Percentiles rank a stretch among this genome's conserved stretches.
Evolutionary conservation across 2,113 vertebrate genomes (phyloP).

Genomic region (Bostrychus sinensis): DNA sequence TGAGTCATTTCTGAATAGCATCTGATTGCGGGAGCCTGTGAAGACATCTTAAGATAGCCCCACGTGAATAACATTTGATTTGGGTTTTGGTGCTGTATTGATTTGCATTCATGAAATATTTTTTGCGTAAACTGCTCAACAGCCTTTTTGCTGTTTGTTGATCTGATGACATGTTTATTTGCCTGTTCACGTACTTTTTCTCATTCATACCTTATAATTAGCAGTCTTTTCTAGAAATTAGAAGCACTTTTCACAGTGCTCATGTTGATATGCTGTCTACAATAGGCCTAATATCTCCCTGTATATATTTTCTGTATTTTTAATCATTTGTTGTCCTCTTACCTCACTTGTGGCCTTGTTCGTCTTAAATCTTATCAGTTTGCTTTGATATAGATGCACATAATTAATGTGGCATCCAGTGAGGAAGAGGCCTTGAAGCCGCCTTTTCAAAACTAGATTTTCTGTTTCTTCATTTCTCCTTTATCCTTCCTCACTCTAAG

Average conservation of each 20-base stretch:
- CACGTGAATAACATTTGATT: constrained; percentile 62
- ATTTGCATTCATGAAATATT: constrained; percentile 57
- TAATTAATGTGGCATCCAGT: constrained; percentile 61
- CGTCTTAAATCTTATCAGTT: constrained; percentile 57
- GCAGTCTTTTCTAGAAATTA: constrained; percentile 3
- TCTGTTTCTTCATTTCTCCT: constrained; percentile 43
- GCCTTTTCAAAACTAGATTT: constrained; percentile 29
- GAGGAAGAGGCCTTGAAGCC: constrained; percentile 29
- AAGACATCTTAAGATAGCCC: constrained; percentile 21
- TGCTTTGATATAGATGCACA: constrained; percentile 51
- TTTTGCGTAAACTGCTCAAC: constrained; percentile 5
- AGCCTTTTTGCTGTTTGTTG: constrained; percentile 34
- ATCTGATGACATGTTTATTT: constrained; percentile 47
- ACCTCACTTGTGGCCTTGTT: constrained; percentile 15
- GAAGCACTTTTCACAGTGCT: background rate
- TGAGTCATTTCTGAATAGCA: constrained; percentile 55
- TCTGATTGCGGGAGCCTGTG: constrained; percentile 56
- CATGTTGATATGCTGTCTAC: background rate
- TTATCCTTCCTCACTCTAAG: constrained; percentile 2
- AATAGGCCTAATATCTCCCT: constrained; percentile 13
- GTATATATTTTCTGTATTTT: constrained; percentile 7
- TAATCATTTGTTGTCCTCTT: background rate
- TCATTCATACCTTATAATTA: constrained; percentile 26
- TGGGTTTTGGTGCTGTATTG: constrained; percentile 27
- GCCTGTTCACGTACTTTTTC: constrained; percentile 8